Percentiles rank a stretch among this genome's conserved stretches.
Conservation (phyloP, 2,113 vertebrate species). For the Nerophis ophidion region DNA sequence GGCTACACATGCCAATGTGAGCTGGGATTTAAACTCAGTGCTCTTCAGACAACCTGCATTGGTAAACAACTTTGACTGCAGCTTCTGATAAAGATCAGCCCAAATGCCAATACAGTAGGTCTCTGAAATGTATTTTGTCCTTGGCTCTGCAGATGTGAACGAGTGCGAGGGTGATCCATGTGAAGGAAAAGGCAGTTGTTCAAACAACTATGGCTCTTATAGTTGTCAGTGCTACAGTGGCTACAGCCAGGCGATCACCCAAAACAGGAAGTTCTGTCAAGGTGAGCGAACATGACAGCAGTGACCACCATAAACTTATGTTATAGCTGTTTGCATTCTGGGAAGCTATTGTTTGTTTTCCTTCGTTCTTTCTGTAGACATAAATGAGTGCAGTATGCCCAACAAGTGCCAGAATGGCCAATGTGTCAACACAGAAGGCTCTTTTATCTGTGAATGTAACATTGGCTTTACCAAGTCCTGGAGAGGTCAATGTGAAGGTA, state of each 20-base stretch:
- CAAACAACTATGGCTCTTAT: conserved; percentile 84
- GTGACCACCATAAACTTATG: background rate
- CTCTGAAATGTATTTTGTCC: conserved; percentile 1
- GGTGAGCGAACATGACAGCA: conserved; percentile 65
- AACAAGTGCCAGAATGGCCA: conserved; percentile 75
- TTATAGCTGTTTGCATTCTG: conserved; percentile 3
- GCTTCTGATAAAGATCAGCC: no score
- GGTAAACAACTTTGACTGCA: conserved; percentile 52
- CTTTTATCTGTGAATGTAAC: conserved; percentile 84
- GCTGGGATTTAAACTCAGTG: conserved; percentile 68
- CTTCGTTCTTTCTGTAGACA: conserved; percentile 70
- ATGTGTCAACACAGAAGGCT: conserved; percentile 85
- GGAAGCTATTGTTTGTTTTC: conserved; percentile 17
- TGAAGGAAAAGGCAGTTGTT: conserved; percentile 78
- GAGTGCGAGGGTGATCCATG: conserved; percentile 84
- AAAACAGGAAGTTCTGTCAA: conserved; percentile 80
- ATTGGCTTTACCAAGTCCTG: conserved; percentile 75
- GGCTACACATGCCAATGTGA: conserved; percentile 73
- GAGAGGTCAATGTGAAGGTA: conserved; percentile 85
- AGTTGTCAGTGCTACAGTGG: conserved; percentile 83
- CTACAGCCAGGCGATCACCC: conserved; percentile 71
- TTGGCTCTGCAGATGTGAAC: conserved; percentile 73
- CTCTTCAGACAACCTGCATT: conserved; percentile 72
- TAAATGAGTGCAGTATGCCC: conserved; percentile 82
- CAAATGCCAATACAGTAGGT: background rate